These are phyloP conservation scores for Pelagia noctiluca DNA, from an alignment of 30 jellyfish, hydroid and myxozoan species.

Conservation along the genomic window DNA sequence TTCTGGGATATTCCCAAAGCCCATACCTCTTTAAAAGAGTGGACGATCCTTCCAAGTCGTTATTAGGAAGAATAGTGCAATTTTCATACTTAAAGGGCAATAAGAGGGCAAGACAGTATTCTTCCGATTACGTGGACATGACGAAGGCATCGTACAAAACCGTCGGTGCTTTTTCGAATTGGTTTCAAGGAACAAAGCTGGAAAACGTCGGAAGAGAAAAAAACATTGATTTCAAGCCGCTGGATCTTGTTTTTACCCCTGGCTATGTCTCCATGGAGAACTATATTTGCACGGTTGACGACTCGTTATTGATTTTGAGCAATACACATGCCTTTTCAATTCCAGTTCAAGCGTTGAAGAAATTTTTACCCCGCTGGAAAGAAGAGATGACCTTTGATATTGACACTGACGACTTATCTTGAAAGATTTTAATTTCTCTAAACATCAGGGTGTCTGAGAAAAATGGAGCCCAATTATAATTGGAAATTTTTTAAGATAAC, in stretches of 20 bases:
- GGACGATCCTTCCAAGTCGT: background rate
- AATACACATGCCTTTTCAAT: background rate
- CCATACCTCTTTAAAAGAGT: conserved; percentile 29
- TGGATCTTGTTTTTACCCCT: conserved; percentile 10
- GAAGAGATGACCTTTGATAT: conserved; percentile 12
- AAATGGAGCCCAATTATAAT: too few species aligned
- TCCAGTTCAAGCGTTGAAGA: conserved; percentile 4
- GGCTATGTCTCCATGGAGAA: conserved; percentile 20
- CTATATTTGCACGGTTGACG: background rate
- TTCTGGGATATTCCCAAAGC: too few species aligned
- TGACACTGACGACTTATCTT: conserved; percentile 1
- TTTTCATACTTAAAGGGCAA: conserved; percentile 13
- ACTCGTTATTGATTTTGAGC: background rate
- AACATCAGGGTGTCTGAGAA: too few species aligned
- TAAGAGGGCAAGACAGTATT: conserved; percentile 15
- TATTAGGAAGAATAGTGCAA: conserved; percentile 27
- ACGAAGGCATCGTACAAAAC: conserved; percentile 2
- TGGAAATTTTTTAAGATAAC: too few species aligned
- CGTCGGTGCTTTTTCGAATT: background rate
- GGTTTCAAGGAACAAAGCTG: conserved; percentile 4
- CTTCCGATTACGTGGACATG: conserved; percentile 31
- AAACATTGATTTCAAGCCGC: conserved; percentile 2
- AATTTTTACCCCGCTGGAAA: background rate
- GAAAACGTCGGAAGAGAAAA: conserved; percentile 1
- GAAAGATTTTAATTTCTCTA: background rate